These are phyloP conservation scores for Eunapius fragilis DNA, from an alignment of 37 sponge, comb jelly and placozoan species.

Conservation along the genomic window DNA sequence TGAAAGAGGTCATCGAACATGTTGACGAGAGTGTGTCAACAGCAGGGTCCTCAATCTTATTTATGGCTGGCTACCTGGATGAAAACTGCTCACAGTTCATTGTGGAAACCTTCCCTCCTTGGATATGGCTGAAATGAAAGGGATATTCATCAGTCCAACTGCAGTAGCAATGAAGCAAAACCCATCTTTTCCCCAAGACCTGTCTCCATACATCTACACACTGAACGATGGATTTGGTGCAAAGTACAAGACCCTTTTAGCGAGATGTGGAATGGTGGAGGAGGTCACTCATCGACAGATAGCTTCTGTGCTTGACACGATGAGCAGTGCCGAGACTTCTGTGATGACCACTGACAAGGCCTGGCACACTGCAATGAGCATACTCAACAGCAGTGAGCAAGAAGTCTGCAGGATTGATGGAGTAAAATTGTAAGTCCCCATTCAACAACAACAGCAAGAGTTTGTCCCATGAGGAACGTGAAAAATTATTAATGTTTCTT, in stretches of 20 bases:
- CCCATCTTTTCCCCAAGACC: constrained; percentile 8
- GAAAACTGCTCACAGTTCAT: background rate
- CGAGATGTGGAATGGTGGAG: constrained; percentile 11
- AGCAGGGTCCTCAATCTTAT: background rate
- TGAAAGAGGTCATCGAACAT: background rate
- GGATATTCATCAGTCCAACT: constrained; percentile 17
- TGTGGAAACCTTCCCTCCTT: background rate
- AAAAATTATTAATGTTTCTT: too few relatives aligned
- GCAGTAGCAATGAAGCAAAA: constrained; percentile 19
- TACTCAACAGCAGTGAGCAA: constrained; percentile 21
- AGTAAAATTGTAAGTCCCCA: constrained; percentile 19
- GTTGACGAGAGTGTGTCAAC: too few relatives aligned
- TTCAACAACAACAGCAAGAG: too few relatives aligned
- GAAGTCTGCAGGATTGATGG: background rate
- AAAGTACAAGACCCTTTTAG: constrained; percentile 20
- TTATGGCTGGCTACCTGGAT: constrained; percentile 6
- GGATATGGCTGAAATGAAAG: constrained; percentile 32
- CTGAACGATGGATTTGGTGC: constrained; percentile 24
- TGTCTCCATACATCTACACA: constrained; percentile 43
- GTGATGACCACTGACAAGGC: background rate
- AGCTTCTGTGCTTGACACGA: constrained; percentile 22
- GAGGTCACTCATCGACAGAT: constrained; percentile 20
- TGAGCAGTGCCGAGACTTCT: background rate
- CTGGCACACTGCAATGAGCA: constrained; percentile 39
- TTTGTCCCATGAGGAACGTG: too few relatives aligned